Conservation (phyloP, 2,113 vertebrate species). For the Mormoops blainvillei region DNA sequence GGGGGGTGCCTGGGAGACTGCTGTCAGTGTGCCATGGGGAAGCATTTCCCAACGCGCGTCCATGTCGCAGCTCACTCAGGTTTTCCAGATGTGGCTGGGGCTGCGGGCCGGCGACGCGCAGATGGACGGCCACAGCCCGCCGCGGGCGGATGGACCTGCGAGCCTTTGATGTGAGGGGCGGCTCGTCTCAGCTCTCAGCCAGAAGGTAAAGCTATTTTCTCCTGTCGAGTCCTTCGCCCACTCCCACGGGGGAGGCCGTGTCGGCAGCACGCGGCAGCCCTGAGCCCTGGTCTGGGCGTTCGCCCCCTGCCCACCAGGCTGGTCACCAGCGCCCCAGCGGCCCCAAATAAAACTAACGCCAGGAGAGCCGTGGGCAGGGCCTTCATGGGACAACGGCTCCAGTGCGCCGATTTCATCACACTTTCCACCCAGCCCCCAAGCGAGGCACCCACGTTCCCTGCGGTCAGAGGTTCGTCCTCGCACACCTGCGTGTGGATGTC, state of each 20-base stretch:
- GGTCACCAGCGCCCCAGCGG: not conserved
- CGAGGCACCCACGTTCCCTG: not conserved
- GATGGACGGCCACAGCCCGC: conserved; percentile 62
- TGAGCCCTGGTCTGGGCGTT: not conserved
- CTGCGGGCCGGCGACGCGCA: conserved; percentile 65
- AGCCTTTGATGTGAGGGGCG: conserved; percentile 68
- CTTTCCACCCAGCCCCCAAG: not conserved
- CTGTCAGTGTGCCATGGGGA: conserved; percentile 63
- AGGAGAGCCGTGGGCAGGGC: not conserved
- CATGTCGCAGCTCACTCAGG: conserved; percentile 48
- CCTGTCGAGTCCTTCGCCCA: not conserved
- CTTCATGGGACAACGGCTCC: not conserved
- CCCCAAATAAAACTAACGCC: not conserved
- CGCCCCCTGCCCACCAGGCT: not conserved
- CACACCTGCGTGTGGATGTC: not conserved
- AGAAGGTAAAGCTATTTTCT: conserved; percentile 74
- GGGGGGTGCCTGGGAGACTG: conserved; percentile 52
- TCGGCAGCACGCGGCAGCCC: not conserved
- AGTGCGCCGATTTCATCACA: not conserved
- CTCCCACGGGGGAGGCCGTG: conserved; percentile 13
- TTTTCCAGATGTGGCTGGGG: conserved; percentile 80
- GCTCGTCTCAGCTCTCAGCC: conserved; percentile 47
- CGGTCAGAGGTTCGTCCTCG: not conserved
- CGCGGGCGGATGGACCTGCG: not conserved
- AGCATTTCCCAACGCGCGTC: conserved; percentile 44